A percentile compares a stretch with the other conserved stretches of the same genome.
These are phyloP conservation scores for Zaprionus davidi DNA, from an alignment of 1,140 invertebrate genomes.

Conservation along the genomic window DNA sequence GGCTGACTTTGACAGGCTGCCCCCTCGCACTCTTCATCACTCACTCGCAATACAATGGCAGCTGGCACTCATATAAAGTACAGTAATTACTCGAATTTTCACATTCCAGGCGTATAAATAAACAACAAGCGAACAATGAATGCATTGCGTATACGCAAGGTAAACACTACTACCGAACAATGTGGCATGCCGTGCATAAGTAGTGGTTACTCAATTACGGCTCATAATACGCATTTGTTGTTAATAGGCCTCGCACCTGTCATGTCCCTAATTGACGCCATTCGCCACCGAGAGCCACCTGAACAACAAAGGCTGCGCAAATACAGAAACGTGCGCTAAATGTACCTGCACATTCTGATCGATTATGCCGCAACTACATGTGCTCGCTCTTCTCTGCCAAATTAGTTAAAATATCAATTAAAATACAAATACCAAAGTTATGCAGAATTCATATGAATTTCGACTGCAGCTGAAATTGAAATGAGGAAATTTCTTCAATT, in stretches of 20 bases:
- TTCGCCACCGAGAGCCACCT: neutral
- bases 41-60: conserved; percentile 9
- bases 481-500: no score
- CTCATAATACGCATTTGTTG: conserved; percentile 5
- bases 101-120: conserved; percentile 3
- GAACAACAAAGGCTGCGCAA: no score
- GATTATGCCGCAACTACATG: no score
- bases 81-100: conserved; percentile 36
- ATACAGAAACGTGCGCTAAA: no score
- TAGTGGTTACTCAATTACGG: conserved; percentile 27
- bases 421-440: no score
- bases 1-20: conserved; percentile 29
- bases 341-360: no score
- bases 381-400: no score
- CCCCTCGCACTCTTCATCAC: neutral
- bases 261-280: conserved; percentile 7
- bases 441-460: no score
- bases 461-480: no score
- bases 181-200: conserved; percentile 2
- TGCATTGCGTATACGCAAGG: conserved; percentile 26
- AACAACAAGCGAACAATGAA: conserved; percentile 19
- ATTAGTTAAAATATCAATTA: no score
- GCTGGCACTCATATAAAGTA: conserved; percentile 19
- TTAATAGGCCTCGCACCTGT: conserved; percentile 25
- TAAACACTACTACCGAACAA: neutral